Conservation (phyloP, 2,888 invertebrate species). For the Oligia latruncula region DNA sequence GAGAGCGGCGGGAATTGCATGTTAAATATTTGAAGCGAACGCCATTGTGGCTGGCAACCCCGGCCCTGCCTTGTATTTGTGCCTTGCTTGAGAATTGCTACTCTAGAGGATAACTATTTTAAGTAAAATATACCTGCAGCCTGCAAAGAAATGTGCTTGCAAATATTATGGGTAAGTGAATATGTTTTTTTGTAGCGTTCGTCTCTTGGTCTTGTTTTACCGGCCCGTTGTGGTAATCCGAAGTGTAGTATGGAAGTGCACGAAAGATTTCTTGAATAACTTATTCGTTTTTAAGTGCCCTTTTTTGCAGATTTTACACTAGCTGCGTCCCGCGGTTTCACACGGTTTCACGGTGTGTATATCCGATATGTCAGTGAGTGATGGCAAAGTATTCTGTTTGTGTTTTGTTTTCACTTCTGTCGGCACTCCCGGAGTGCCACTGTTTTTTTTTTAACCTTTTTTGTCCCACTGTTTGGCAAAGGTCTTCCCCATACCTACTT, state of each 20-base stretch:
- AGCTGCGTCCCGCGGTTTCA: background rate
- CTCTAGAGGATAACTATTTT: constrained; percentile 56
- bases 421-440: no score
- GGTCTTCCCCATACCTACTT: no score
- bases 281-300: background rate
- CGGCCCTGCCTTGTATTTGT: constrained; percentile 56
- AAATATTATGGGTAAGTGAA: constrained; percentile 48
- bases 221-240: background rate
- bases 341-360: no score
- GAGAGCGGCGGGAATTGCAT: constrained; percentile 78
- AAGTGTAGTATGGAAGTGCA: no score
- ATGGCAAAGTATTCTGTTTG: no score
- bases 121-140: constrained; percentile 53
- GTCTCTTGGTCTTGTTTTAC: background rate
- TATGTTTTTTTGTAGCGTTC: constrained; percentile 27
- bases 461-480: no score
- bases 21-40: constrained; percentile 79
- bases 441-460: no score
- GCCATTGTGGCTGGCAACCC: constrained; percentile 66
- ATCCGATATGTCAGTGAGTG: no score
- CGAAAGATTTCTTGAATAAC: background rate
- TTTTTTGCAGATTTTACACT: background rate
- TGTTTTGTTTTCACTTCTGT: no score
- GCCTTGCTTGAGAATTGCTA: constrained; percentile 55
- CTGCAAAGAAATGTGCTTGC: constrained; percentile 42